A percentile compares a stretch with the other conserved stretches of the same genome.
Evolutionary conservation across 1,140 invertebrate genomes (phyloP).

Genomic region (Musca domestica): DNA sequence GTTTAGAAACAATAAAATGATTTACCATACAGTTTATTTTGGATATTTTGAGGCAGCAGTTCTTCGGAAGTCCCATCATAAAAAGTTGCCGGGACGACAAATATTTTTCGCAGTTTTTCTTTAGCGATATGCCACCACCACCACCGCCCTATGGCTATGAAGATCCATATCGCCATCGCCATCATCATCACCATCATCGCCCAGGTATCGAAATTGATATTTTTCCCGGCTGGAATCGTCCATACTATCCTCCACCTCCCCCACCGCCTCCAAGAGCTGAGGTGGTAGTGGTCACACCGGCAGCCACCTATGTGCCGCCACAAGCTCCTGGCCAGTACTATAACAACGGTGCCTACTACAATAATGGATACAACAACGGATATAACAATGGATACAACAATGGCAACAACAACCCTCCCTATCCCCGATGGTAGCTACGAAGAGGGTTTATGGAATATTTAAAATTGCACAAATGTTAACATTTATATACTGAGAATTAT

Average conservation of each 20-base stretch:
- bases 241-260: slow-evolving; percentile 18
- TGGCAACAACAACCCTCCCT: not conserved
- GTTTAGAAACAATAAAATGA: slow-evolving; percentile 1
- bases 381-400: slow-evolving; percentile 2
- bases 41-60: slow-evolving; percentile 1
- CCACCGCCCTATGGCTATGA: slow-evolving; percentile 13
- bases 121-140: not conserved
- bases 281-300: slow-evolving; percentile 19
- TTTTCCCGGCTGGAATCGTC: slow-evolving; percentile 18
- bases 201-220: slow-evolving; percentile 23
- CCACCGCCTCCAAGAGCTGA: slow-evolving; percentile 12
- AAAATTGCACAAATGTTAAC: not conserved
- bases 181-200: slow-evolving; percentile 22
- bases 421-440: not conserved
- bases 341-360: not conserved
- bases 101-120: not conserved
- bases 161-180: slow-evolving; percentile 9
- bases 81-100: not conserved
- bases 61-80: not conserved
- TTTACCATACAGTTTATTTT: slow-evolving; percentile 5
- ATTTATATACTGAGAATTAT: too few species aligned
- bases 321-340: not conserved
- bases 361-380: not conserved
- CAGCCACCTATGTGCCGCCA: not conserved
- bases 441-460: not conserved